These are phyloP conservation scores for Gonatopus flavifemur DNA, from an alignment of 1,140 invertebrate species.

Conservation along the genomic window DNA sequence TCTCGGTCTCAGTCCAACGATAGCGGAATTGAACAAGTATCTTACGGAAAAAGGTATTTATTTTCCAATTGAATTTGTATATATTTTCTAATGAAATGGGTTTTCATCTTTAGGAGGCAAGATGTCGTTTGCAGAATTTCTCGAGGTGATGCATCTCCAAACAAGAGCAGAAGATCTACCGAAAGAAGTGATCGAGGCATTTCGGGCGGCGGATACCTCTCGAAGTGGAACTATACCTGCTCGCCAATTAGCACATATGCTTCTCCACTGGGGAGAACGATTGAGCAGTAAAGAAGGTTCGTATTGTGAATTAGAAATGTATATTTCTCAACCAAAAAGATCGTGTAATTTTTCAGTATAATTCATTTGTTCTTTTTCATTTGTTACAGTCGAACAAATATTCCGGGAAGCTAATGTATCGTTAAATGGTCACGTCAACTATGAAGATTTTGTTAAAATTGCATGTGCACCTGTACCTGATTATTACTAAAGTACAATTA, in stretches of 20 bases:
- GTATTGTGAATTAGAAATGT: conserved; percentile 3
- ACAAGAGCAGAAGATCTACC: conserved; percentile 83
- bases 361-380: conserved; percentile 19
- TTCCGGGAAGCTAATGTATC: conserved; percentile 90
- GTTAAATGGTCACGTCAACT: conserved; percentile 79
- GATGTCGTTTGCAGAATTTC: conserved; percentile 93
- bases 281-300: conserved; percentile 85
- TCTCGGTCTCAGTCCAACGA: conserved; percentile 89
- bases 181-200: conserved; percentile 86
- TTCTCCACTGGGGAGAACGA: conserved; percentile 90
- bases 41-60: conserved; percentile 76
- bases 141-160: conserved; percentile 94
- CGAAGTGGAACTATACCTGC: conserved; percentile 78
- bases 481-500: conserved; percentile 71
- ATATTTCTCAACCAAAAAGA: too few relatives aligned
- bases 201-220: conserved; percentile 78
- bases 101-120: conserved; percentile 69
- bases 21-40: conserved; percentile 84
- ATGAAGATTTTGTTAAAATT: conserved; percentile 92
- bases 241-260: conserved; percentile 80
- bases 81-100: background rate
- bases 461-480: conserved; percentile 92
- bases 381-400: conserved; percentile 83
- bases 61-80: conserved; percentile 3
- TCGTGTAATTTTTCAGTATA: conserved; percentile 4